phyloP scores from a whole-genome alignment of 2,797 vertebrate genomes.

The Cyclura pinguis region DNA sequence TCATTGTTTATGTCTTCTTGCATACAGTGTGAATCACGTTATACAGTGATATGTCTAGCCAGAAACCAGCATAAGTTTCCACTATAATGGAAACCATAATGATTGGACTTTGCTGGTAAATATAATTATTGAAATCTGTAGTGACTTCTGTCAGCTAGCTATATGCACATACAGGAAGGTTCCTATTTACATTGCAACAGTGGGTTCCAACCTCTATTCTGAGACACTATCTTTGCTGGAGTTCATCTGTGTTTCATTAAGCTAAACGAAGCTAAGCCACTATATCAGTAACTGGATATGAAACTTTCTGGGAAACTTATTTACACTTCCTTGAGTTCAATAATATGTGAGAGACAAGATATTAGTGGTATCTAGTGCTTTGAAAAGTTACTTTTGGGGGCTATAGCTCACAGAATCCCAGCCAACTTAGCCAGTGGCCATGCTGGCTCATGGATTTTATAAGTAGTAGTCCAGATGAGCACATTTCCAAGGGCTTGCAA shows the following conservation, averaged over 20 bases:
- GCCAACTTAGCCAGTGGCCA: no score
- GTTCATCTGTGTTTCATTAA: no score
- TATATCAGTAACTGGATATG: neutral
- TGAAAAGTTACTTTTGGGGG: no score
- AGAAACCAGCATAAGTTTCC: neutral
- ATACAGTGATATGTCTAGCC: neutral
- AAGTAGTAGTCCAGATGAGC: no score
- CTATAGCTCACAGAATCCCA: no score
- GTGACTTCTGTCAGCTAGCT: neutral
- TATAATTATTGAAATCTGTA: neutral
- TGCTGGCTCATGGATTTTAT: no score
- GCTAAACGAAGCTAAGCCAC: no score
- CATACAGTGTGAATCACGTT: neutral
- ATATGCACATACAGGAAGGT: neutral
- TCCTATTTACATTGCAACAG: neutral
- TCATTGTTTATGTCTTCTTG: neutral
- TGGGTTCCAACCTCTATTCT: neutral
- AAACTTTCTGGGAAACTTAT: neutral
- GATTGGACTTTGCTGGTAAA: neutral
- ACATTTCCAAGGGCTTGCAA: no score
- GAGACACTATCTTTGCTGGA: neutral
- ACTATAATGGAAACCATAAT: neutral
- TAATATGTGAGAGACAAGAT: neutral
- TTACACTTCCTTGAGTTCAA: neutral
- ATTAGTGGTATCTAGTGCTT: neutral